Percentiles rank a stretch among this genome's conserved stretches.
phyloP scores from a whole-genome alignment of 2,888 invertebrate genomes.

The Lagria hirta region DNA sequence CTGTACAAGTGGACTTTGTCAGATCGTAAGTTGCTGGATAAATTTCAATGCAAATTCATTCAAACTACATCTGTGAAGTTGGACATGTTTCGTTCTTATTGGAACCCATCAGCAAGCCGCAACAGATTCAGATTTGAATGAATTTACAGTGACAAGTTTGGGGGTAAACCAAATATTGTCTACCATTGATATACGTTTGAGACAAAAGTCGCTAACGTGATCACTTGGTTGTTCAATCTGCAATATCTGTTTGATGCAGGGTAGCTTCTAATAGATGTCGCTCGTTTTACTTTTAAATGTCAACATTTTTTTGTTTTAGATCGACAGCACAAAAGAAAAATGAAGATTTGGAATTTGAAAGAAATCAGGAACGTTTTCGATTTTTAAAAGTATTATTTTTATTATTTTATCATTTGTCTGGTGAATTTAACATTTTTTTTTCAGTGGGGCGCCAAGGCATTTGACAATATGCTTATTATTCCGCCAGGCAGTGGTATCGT shows the following conservation, averaged over 20 bases:
- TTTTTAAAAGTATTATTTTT: conserved; percentile 78
- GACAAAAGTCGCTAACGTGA: no score
- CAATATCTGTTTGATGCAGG: no score
- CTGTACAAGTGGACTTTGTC: conserved; percentile 93
- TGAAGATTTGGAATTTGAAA: conserved; percentile 90
- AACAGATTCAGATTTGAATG: no score
- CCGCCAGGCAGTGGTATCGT: conserved; percentile 98
- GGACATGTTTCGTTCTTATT: no score
- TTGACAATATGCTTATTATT: conserved; percentile 94
- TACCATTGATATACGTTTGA: no score
- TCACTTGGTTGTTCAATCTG: no score
- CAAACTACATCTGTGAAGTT: no score
- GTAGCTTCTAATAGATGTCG: no score
- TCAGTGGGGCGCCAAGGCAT: conserved; percentile 95
- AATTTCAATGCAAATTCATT: background rate
- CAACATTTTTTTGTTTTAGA: conserved; percentile 57
- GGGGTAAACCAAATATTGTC: no score
- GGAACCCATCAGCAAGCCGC: no score
- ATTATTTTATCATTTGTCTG: no score
- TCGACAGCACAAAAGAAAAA: conserved; percentile 87
- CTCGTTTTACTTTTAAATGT: conserved; percentile 12
- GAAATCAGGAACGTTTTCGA: conserved; percentile 93
- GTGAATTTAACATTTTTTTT: conserved; percentile 38
- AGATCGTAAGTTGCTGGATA: conserved; percentile 59
- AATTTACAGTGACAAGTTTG: no score